Conservation (phyloP, 2,113 vertebrate genomes). For the Spheniscus mendiculus region DNA sequence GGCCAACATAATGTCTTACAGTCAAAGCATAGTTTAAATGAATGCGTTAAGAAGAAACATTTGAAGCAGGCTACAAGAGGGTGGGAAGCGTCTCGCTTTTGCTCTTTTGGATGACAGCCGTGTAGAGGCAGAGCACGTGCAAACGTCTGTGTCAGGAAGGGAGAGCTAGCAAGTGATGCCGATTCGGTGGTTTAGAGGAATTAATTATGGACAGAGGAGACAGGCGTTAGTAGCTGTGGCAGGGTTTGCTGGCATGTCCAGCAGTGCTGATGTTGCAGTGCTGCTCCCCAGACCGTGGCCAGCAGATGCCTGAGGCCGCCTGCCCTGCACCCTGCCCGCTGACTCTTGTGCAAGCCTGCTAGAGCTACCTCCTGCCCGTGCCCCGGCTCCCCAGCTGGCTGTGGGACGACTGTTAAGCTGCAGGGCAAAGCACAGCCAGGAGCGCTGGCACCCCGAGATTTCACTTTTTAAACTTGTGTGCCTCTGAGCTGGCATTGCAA, state of each 20-base stretch:
- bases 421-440: too few species aligned
- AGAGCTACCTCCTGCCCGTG: not conserved
- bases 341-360: not conserved
- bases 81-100: not conserved
- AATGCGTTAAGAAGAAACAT: not conserved
- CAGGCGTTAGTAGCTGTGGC: not conserved
- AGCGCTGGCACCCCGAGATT: not conserved
- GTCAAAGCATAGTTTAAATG: not conserved
- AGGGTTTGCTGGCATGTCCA: not conserved
- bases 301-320: not conserved
- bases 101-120: not conserved
- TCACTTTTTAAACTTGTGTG: not conserved
- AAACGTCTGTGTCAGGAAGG: not conserved
- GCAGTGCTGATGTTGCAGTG: not conserved
- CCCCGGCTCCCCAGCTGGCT: not conserved
- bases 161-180: not conserved
- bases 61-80: not conserved
- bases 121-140: not conserved
- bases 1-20: not conserved
- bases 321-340: not conserved
- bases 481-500: not conserved
- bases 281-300: not conserved
- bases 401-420: not conserved
- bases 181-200: fast-evolving
- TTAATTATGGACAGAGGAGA: not conserved